Evolutionary conservation across 2,113 vertebrate species (phyloP).

Genomic region (Chlorodrepanis virens): DNA sequence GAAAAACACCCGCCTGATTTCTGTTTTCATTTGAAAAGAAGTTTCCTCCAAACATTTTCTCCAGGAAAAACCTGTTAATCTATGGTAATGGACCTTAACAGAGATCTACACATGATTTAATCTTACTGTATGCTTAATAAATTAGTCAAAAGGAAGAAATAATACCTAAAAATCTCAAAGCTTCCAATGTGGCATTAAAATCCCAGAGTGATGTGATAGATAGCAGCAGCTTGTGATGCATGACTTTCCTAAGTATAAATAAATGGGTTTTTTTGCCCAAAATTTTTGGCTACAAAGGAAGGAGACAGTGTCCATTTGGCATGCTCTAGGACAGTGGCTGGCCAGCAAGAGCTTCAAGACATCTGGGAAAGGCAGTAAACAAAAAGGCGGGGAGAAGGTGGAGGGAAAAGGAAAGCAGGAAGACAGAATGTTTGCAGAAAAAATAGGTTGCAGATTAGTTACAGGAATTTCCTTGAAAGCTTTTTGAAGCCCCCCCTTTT

Average conservation of each 20-base stretch:
- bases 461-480: background rate
- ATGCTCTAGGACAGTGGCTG: background rate
- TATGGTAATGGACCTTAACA: background rate
- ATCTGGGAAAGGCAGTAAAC: background rate
- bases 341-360: background rate
- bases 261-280: background rate
- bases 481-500: background rate
- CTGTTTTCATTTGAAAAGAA: background rate
- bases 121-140: background rate
- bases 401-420: background rate
- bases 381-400: fast-evolving
- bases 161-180: background rate
- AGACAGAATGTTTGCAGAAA: background rate
- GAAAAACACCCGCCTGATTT: background rate
- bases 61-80: background rate
- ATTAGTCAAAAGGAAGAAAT: background rate
- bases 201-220: background rate
- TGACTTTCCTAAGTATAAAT: background rate
- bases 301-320: background rate
- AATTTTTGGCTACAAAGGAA: background rate
- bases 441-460: background rate
- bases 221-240: background rate
- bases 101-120: background rate
- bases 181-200: background rate
- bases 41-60: background rate